Evolutionary conservation across 2,797 vertebrate species (phyloP).

Genomic region (Parauchenoglanis ngamensis): DNA sequence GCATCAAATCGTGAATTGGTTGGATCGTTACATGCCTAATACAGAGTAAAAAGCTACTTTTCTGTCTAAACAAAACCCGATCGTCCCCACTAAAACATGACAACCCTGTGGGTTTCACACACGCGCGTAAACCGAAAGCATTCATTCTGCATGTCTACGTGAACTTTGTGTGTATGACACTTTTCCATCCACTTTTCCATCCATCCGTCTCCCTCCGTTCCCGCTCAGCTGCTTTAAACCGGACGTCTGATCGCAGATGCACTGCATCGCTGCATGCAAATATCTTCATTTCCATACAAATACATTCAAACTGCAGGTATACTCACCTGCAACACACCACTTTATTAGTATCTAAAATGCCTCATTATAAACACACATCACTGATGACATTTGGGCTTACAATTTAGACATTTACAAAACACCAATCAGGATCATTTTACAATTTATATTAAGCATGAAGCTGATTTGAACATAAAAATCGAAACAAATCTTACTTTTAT

Average conservation of each 20-base stretch:
- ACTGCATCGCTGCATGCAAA: slow-evolving; percentile 1
- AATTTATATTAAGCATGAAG: background rate
- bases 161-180: background rate
- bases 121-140: background rate
- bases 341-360: background rate
- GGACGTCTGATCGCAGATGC: background rate
- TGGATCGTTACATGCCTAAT: too few species aligned
- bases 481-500: background rate
- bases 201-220: too few species aligned
- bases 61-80: background rate
- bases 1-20: too few species aligned
- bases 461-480: background rate
- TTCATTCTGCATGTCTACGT: background rate
- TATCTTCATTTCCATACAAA: background rate
- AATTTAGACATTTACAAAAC: background rate
- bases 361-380: background rate
- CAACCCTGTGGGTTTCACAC: background rate
- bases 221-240: background rate
- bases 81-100: background rate
- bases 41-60: background rate
- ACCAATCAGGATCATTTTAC: background rate
- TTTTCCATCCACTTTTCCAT: background rate
- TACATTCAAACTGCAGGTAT: slow-evolving; percentile 6
- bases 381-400: background rate
- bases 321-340: background rate